Base-by-base conservation (phyloP, 2,113 vertebrate genomes). In the Brevimyrus niger region DNA sequence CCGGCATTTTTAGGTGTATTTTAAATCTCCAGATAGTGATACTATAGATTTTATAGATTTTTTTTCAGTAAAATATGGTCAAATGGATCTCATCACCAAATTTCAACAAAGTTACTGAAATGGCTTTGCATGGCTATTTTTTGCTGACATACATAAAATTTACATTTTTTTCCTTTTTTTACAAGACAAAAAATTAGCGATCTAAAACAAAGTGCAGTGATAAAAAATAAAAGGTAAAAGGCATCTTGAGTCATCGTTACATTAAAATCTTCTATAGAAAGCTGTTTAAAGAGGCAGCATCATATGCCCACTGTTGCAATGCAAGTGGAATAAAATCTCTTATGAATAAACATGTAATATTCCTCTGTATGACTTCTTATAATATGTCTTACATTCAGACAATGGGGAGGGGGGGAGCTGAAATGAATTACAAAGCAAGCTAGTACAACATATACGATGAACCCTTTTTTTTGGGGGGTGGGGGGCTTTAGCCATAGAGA, bases 171-270 rank as follows among this genome's bases (percentile, higher is more conserved):
- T 35, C n/a, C n/a, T 6, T 94, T 92, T 73, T 51, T 44, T 88
- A 89, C 69, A 90, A 93, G 88, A 89, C 73, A 89, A 89, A 83
- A 51, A 42, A 3, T 88, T 47, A 27, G 31, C n/a, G 93, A 93
- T 94, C 93, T 90, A 95, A 95, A 94, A 93, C 91, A 94, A 94
- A 94, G 93, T 93, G 94, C 91, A 93, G 94, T 93, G 92, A 92
- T 94, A 94, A 90, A 94, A 95, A 82, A 48, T n/a, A 46, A 92
- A 93, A 93, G 27, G 91, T 93, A 94, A 94, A 94, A 92, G 91
- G 92, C 91, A 92, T 94, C 91, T 90, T 92, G 86, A 90, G 88
- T 92, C 76, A 61, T 88, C 51, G 51, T 80, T 89, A 89, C 73
- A 89, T 42, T 83, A 89, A 83, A 89, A 89, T 89, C 42, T 21